Evolutionary conservation across 1,140 invertebrate species (phyloP).

Genomic region (Drosophila ambigua): DNA sequence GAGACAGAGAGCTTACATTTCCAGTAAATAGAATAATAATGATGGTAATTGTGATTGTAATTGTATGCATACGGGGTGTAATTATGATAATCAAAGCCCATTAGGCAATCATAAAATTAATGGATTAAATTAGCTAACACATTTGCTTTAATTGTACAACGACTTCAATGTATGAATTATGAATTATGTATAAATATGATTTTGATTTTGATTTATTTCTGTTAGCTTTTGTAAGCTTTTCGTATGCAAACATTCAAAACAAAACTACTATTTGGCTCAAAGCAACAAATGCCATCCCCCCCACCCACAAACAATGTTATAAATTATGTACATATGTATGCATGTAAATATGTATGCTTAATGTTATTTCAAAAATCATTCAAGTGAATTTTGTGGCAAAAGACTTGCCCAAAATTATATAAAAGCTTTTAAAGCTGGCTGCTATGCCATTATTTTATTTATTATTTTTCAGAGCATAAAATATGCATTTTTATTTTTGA

Average conservation of each 20-base stretch:
- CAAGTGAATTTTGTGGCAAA: no score
- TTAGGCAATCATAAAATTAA: slow-evolving; percentile 5
- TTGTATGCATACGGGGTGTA: slow-evolving; percentile 19
- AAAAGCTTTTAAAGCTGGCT: no score
- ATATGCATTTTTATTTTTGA: no score
- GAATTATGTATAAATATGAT: no score
- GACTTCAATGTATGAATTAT: no score
- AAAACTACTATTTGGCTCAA: no score
- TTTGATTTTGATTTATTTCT: no score
- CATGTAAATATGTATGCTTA: background rate
- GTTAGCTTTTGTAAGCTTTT: no score
- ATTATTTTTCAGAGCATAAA: no score
- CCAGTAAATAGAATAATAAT: slow-evolving; percentile 13
- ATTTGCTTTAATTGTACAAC: background rate
- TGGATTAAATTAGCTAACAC: slow-evolving; percentile 20
- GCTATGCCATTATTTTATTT: no score
- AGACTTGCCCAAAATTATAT: no score
- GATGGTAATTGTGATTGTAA: slow-evolving; percentile 36
- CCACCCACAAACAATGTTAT: background rate
- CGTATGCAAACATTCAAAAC: background rate
- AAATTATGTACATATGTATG: background rate
- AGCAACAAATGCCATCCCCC: background rate
- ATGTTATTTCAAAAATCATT: background rate
- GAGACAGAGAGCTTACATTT: slow-evolving; percentile 1
- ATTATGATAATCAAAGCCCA: slow-evolving; percentile 12